Conservation (phyloP, 2,113 vertebrate genomes). For the Haemorhous mexicanus region DNA sequence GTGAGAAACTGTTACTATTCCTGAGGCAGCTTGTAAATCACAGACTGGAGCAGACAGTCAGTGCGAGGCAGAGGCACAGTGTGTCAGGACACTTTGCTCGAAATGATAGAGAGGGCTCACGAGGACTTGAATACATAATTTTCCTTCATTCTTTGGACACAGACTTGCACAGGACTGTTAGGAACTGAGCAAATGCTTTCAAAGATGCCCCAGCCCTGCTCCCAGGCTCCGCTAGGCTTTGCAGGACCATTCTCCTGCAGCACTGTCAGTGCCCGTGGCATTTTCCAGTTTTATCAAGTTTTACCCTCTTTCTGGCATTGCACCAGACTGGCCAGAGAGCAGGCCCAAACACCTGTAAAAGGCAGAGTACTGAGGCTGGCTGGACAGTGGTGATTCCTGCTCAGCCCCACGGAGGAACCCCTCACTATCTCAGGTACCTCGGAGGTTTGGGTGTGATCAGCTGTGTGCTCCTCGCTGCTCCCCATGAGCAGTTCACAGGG, state of each 20-base stretch:
- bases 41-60: background rate
- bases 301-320: background rate
- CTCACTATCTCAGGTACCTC: fast-evolving
- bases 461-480: background rate
- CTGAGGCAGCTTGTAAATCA: background rate
- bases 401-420: background rate
- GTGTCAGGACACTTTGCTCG: background rate
- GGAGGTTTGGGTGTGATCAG: background rate
- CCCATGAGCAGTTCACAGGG: background rate
- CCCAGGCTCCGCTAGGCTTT: no score
- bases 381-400: background rate
- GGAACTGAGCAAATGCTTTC: background rate
- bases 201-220: background rate
- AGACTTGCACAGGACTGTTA: background rate
- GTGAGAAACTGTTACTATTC: background rate
- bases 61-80: fast-evolving
- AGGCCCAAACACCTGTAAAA: background rate
- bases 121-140: background rate
- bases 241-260: background rate
- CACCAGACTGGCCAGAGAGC: background rate
- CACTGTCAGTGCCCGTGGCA: no score
- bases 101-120: background rate
- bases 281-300: background rate
- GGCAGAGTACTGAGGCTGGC: background rate
- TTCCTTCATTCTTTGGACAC: background rate